A percentile compares a stretch with the other conserved stretches of the same genome.
phyloP scores from a whole-genome alignment of 2,113 vertebrate genomes.

The Pagrus major region DNA sequence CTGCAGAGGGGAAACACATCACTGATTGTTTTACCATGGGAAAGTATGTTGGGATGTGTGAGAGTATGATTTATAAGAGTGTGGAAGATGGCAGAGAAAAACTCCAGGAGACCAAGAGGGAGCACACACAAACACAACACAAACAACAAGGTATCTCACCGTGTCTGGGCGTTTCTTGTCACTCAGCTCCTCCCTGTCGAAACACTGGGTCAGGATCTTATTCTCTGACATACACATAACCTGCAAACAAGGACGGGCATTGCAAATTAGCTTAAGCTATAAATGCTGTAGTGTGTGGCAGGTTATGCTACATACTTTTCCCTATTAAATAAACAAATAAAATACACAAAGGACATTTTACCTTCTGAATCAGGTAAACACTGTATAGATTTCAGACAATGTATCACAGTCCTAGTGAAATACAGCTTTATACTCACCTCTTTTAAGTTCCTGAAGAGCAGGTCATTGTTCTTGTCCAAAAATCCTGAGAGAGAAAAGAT shows the following conservation, averaged over 20 bases:
- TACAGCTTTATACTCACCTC: constrained; percentile 84
- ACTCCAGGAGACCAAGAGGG: background rate
- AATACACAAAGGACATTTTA: background rate
- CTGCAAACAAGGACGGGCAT: too few relatives aligned
- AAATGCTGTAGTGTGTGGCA: too few relatives aligned
- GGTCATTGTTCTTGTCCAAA: constrained; percentile 99
- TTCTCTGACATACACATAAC: constrained; percentile 96
- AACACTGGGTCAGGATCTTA: constrained; percentile 94
- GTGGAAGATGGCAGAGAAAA: background rate
- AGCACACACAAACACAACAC: constrained; percentile 19
- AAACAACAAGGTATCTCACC: constrained; percentile 77
- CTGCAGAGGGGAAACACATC: constrained; percentile 53
- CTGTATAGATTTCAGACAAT: too few relatives aligned
- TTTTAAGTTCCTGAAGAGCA: constrained; percentile 97
- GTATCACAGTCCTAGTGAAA: background rate
- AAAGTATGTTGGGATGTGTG: constrained; percentile 54
- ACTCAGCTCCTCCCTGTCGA: constrained; percentile 91
- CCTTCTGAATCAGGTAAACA: background rate
- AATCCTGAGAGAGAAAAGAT: constrained; percentile 86
- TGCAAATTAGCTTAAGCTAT: too few relatives aligned
- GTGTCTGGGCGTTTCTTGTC: constrained; percentile 98
- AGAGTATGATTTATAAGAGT: background rate
- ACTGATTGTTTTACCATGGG: constrained; percentile 61
- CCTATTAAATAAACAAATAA: too few relatives aligned
- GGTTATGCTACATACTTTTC: too few relatives aligned